These are phyloP conservation scores for Vombatus ursinus DNA, from an alignment of 2,113 vertebrate genomes.

Conservation along the genomic window DNA sequence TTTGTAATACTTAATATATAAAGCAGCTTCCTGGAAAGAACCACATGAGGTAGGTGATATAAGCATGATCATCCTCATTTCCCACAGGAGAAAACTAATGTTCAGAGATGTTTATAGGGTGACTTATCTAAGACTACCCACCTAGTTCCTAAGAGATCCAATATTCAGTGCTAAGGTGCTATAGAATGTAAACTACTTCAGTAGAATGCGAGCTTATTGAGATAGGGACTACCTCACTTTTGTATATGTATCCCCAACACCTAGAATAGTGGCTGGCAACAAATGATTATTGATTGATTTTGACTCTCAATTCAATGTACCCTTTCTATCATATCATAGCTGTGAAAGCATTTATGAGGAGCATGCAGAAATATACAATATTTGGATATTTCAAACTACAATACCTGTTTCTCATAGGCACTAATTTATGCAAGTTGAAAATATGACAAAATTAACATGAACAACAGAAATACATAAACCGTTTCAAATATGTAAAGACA, in stretches of 20 bases:
- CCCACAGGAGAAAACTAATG: neutral
- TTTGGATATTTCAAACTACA: neutral
- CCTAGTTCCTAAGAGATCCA: neutral
- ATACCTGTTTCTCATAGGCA: neutral
- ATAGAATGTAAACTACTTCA: neutral
- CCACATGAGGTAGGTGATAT: neutral
- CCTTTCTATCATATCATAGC: neutral
- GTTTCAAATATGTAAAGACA: neutral
- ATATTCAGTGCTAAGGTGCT: too few species aligned
- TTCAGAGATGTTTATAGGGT: neutral
- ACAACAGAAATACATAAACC: neutral
- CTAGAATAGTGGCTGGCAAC: neutral
- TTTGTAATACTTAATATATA: neutral
- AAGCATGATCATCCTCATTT: neutral
- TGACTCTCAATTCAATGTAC: neutral
- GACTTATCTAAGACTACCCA: neutral
- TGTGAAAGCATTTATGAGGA: neutral
- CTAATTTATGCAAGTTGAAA: neutral
- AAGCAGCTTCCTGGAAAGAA: neutral
- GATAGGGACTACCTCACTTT: neutral
- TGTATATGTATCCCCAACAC: neutral
- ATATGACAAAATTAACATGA: neutral
- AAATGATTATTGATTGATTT: neutral
- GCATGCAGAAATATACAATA: neutral
- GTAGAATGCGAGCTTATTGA: neutral